Evolutionary conservation across 1,140 invertebrate species (phyloP).

Genomic region (Leptinotarsa lineolata): DNA sequence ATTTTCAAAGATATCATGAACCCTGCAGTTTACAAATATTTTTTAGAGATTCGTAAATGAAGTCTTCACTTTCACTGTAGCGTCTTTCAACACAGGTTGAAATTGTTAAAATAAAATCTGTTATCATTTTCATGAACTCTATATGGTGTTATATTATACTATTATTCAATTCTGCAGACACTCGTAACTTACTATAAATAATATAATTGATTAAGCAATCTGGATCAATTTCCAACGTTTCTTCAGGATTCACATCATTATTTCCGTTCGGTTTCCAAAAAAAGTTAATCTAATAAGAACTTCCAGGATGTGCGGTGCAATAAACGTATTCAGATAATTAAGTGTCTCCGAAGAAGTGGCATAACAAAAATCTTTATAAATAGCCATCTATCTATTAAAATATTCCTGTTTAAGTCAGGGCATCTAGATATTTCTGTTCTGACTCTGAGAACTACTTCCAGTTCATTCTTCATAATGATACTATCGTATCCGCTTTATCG

Average conservation of each 20-base stretch:
- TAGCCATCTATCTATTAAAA: background rate
- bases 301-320: slow-evolving; percentile 4
- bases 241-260: background rate
- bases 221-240: background rate
- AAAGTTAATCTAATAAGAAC: slow-evolving; percentile 8
- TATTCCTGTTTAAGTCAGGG: background rate
- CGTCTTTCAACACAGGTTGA: too few species aligned
- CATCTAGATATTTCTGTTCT: background rate
- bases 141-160: too few species aligned
- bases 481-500: background rate
- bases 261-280: background rate
- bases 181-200: too few species aligned
- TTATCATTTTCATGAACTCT: too few species aligned
- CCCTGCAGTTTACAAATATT: too few species aligned
- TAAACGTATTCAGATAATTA: slow-evolving; percentile 2
- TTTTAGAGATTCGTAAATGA: too few species aligned
- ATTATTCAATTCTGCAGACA: too few species aligned
- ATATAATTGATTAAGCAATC: too few species aligned
- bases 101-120: too few species aligned
- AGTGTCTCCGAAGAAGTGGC: background rate
- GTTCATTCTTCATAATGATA: background rate
- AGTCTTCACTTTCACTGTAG: too few species aligned
- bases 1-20: too few species aligned
- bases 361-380: background rate
- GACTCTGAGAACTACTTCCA: background rate